phyloP scores from a whole-genome alignment of 2,888 invertebrate genomes.

The Aleiodes leptofemur region DNA sequence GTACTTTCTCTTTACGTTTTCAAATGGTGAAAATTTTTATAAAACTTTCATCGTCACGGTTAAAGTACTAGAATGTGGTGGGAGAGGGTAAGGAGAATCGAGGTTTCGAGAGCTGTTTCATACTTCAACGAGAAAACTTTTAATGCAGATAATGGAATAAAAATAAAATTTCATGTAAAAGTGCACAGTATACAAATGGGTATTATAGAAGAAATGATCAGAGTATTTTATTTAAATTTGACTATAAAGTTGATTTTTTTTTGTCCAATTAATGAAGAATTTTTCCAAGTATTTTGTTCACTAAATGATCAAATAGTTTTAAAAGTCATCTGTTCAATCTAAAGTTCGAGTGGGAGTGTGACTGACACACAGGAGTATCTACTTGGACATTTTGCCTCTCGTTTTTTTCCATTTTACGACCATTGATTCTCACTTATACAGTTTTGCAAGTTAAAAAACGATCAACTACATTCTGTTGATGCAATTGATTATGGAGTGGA shows the following conservation, averaged over 20 bases:
- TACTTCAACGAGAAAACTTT: conserved; percentile 44
- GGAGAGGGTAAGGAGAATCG: not conserved
- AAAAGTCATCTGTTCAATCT: no score
- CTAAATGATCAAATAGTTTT: no score
- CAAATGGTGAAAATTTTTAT: not conserved
- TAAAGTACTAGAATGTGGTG: not conserved
- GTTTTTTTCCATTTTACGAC: no score
- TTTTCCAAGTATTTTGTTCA: no score
- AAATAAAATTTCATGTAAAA: conserved; percentile 17
- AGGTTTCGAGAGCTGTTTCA: conserved; percentile 33
- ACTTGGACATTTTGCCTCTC: no score
- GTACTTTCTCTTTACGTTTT: not conserved
- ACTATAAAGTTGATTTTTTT: not conserved
- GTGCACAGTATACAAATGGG: conserved; percentile 4
- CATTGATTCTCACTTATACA: no score
- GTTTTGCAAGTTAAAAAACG: no score
- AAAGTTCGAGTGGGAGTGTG: no score
- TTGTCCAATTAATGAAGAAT: not conserved
- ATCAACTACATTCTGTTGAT: no score
- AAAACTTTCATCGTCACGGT: conserved; percentile 23
- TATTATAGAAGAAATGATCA: conserved; percentile 7
- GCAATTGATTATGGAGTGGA: no score
- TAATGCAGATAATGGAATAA: conserved; percentile 16
- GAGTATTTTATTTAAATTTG: not conserved
- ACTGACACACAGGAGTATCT: no score